These are phyloP conservation scores for Drosophila robusta DNA, from an alignment of 2,888 invertebrate genomes.

Conservation along the genomic window DNA sequence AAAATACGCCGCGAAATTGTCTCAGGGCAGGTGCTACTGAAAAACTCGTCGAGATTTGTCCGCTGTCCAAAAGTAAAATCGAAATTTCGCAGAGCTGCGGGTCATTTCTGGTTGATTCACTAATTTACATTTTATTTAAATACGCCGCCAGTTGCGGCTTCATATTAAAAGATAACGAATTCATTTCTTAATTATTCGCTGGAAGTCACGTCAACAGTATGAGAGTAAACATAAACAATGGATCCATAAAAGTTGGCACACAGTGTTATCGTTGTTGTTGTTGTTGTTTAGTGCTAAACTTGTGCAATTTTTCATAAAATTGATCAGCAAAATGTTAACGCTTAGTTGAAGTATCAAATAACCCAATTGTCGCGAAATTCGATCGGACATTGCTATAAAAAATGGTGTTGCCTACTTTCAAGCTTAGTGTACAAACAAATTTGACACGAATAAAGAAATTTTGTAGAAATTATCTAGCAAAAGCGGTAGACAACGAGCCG, in stretches of 20 bases:
- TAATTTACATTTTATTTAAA: conserved; percentile 68
- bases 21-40: conserved; percentile 27
- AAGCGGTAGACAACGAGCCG: too few species aligned
- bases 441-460: conserved; percentile 8
- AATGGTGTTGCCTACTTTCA: conserved; percentile 30
- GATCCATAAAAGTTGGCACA: conserved; percentile 23
- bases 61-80: conserved; percentile 10
- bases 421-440: not conserved
- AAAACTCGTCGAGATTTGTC: conserved; percentile 6
- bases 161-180: conserved; percentile 45
- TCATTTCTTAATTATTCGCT: conserved; percentile 70
- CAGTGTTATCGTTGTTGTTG: conserved; percentile 9
- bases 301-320: conserved; percentile 60
- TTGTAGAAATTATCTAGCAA: not conserved
- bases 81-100: conserved; percentile 16
- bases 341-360: conserved; percentile 45
- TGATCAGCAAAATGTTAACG: conserved; percentile 67
- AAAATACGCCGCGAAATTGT: conserved; percentile 35
- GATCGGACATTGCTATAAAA: not conserved
- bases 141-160: conserved; percentile 12
- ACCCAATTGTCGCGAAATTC: conserved; percentile 41
- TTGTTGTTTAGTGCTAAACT: conserved; percentile 9
- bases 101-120: conserved; percentile 20
- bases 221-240: conserved; percentile 32
- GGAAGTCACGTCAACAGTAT: conserved; percentile 50